Evolutionary conservation across 2,888 invertebrate species (phyloP).

Genomic region (Pseudococcus viburni): DNA sequence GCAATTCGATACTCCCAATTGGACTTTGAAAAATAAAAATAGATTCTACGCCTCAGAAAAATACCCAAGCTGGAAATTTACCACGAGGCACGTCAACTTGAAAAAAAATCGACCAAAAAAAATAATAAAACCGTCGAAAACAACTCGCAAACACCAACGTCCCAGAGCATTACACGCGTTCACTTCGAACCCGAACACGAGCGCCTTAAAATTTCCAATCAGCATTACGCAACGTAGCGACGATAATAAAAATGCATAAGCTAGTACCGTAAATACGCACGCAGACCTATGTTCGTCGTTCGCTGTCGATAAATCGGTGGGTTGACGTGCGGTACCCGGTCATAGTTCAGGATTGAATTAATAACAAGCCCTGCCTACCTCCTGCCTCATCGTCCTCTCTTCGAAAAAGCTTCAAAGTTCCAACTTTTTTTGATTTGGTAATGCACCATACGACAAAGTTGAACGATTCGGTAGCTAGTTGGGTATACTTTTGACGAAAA

Average conservation of each 20-base stretch:
- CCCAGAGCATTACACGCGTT: neutral
- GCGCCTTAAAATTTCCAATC: constrained; percentile 32
- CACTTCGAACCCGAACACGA: neutral
- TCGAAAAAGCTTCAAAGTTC: neutral
- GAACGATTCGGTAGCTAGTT: neutral
- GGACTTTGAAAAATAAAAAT: too few species aligned
- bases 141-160: neutral
- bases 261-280: constrained; percentile 54
- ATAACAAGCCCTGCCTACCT: neutral
- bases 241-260: constrained; percentile 58
- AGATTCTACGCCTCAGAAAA: too few species aligned
- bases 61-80: too few species aligned
- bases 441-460: neutral
- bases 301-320: neutral
- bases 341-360: neutral
- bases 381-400: too few species aligned
- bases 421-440: neutral
- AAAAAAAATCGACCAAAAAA: neutral
- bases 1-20: too few species aligned
- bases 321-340: neutral
- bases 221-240: constrained; percentile 37
- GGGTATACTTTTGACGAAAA: neutral
- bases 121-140: neutral
- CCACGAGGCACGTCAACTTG: too few species aligned
- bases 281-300: neutral